A percentile compares a stretch with the other conserved stretches of the same genome.
Evolutionary conservation across 2,113 vertebrate genomes (phyloP).

Genomic region (Alectura lathami): DNA sequence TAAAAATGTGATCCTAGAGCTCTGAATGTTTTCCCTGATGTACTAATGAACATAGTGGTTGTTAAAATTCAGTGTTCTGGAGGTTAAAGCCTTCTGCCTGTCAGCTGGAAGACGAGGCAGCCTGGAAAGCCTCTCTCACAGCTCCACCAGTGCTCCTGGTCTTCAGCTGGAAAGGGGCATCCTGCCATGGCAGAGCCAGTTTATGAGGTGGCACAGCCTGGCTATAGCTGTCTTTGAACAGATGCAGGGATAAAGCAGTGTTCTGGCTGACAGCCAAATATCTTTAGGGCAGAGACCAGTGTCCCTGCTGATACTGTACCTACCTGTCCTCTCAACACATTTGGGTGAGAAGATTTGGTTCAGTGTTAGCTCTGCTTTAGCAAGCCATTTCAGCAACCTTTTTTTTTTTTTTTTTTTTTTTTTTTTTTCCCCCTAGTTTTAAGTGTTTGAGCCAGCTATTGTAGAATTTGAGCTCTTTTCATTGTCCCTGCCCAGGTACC

Average conservation of each 20-base stretch:
- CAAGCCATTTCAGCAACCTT: not conserved
- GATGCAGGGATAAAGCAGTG: not conserved
- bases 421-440: too few species aligned
- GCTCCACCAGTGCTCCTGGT: not conserved
- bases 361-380: not conserved
- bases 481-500: not conserved
- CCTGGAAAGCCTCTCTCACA: not conserved
- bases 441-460: not conserved
- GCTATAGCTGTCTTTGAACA: not conserved
- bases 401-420: too few species aligned
- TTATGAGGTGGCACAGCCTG: too few species aligned
- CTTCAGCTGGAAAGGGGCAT: not conserved
- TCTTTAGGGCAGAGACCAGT: not conserved
- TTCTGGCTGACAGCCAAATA: not conserved
- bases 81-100: not conserved
- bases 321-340: not conserved
- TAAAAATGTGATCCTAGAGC: not conserved
- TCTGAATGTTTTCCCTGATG: not conserved
- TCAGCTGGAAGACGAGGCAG: not conserved
- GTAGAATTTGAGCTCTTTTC: accelerated
- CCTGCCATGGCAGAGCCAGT: not conserved
- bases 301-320: too few species aligned
- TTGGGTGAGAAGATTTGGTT: not conserved
- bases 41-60: not conserved
- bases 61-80: not conserved